Evolutionary conservation across 2,797 vertebrate genomes (phyloP).

Genomic region (Triplophysa bombifrons): DNA sequence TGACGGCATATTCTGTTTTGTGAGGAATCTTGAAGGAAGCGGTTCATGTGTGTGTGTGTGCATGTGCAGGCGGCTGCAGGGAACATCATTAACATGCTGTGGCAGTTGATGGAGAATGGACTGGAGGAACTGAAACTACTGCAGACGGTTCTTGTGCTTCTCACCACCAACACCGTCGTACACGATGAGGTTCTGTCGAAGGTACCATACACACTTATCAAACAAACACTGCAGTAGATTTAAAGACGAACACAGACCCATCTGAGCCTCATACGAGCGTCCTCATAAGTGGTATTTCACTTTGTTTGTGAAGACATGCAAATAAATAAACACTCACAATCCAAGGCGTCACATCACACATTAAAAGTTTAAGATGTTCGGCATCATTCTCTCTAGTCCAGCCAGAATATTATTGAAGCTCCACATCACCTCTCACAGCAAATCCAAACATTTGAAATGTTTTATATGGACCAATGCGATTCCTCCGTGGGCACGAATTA

Average conservation of each 20-base stretch:
- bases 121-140: slow-evolving; percentile 97
- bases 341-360: too few relatives aligned
- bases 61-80: slow-evolving; percentile 88
- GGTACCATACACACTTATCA: slow-evolving; percentile 5
- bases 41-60: slow-evolving; percentile 16
- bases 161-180: slow-evolving; percentile 97
- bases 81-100: slow-evolving; percentile 99
- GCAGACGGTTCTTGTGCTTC: slow-evolving; percentile 95
- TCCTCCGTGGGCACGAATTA: background rate
- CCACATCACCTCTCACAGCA: background rate
- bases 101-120: slow-evolving; percentile 99
- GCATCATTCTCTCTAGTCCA: background rate
- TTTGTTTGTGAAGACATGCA: too few relatives aligned
- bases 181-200: slow-evolving; percentile 60
- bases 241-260: too few relatives aligned
- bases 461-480: background rate
- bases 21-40: background rate
- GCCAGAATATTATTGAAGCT: background rate
- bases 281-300: too few relatives aligned
- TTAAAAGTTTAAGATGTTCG: too few relatives aligned
- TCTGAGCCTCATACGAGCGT: too few relatives aligned
- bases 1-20: background rate
- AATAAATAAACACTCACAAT: too few relatives aligned
- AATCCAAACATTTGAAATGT: background rate
- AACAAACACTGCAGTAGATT: too few relatives aligned